Percentiles rank a stretch among this genome's conserved stretches.
Conservation (phyloP, 2,797 vertebrate genomes). For the Spinus pinus region DNA sequence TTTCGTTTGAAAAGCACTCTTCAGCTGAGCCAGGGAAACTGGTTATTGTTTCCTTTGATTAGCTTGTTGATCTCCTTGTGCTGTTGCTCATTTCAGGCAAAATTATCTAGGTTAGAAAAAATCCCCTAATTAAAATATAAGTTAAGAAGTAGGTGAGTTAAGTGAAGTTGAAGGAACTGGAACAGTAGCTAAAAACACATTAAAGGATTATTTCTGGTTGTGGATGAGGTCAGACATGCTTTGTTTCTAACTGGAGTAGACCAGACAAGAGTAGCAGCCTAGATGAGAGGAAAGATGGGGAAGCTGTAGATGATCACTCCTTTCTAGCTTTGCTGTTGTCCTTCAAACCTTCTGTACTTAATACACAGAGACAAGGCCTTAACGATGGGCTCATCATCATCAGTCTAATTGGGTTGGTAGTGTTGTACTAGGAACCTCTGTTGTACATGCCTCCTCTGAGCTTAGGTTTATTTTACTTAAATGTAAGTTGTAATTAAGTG, state of each 20-base stretch:
- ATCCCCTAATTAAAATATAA: slow-evolving; percentile 31
- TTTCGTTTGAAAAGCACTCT: not conserved
- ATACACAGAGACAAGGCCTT: not conserved
- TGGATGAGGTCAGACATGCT: slow-evolving; percentile 50
- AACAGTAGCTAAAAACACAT: slow-evolving; percentile 26
- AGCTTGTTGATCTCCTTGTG: not conserved
- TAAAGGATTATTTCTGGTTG: slow-evolving; percentile 46
- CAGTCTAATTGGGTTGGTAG: not conserved
- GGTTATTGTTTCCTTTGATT: not conserved
- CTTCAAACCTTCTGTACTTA: not conserved
- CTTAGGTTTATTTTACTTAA: slow-evolving; percentile 8
- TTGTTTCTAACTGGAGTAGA: not conserved
- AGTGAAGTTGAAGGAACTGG: slow-evolving; percentile 27
- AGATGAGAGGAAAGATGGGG: not conserved
- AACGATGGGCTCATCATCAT: not conserved
- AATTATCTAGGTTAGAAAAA: slow-evolving; percentile 18
- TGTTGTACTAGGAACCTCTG: not conserved
- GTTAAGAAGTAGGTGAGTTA: slow-evolving; percentile 10
- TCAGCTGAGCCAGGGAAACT: not conserved
- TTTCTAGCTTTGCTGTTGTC: not conserved
- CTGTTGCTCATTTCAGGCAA: slow-evolving; percentile 2
- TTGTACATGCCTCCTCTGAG: not conserved
- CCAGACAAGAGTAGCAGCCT: not conserved
- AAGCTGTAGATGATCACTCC: not conserved
- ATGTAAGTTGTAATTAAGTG: not conserved